Conservation (phyloP, 1,140 invertebrate species). For the Riptortus pedestris region DNA sequence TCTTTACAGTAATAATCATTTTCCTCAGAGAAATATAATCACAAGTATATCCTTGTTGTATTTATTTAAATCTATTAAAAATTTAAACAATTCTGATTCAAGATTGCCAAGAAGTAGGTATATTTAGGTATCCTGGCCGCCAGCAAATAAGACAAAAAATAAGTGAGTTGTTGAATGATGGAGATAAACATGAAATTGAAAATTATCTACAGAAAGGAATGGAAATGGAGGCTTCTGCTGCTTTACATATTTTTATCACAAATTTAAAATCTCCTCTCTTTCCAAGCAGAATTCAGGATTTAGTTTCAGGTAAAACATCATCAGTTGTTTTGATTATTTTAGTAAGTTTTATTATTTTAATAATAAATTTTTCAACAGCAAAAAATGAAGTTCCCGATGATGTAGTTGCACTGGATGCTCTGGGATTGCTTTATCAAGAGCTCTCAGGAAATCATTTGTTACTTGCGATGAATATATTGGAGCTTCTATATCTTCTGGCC, state of each 20-base stretch:
- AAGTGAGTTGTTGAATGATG: neutral
- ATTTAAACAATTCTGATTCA: no score
- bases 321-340: neutral
- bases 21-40: no score
- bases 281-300: neutral
- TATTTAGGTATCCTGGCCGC: neutral
- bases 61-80: no score
- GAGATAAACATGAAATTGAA: neutral
- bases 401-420: neutral
- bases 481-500: neutral
- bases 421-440: neutral
- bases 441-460: neutral
- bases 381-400: neutral
- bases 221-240: conserved; percentile 6
- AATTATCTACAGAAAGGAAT: neutral
- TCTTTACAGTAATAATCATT: no score
- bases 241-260: neutral
- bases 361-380: neutral
- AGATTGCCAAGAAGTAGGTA: conserved; percentile 1
- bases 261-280: neutral
- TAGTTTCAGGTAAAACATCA: neutral
- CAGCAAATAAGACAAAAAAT: neutral
- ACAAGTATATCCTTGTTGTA: no score
- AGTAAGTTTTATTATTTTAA: neutral
- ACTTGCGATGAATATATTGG: neutral